Conservation (phyloP, 2,888 invertebrate genomes). For the Mesorhabditis belari region DNA sequence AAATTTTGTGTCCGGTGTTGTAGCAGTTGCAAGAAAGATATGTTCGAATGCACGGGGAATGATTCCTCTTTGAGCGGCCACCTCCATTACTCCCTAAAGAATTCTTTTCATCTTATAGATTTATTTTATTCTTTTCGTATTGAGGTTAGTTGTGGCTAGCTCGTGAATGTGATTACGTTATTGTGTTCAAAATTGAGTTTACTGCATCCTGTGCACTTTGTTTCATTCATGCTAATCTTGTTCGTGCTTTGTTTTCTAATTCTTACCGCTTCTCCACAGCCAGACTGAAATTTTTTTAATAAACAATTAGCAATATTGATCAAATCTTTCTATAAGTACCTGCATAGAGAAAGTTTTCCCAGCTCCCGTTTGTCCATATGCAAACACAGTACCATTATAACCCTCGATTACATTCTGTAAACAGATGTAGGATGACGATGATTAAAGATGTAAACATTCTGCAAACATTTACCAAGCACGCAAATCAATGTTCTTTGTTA, state of each 20-base stretch:
- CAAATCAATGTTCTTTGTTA: too few species aligned
- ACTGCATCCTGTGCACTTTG: too few species aligned
- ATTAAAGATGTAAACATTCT: not conserved
- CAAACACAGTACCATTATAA: slow-evolving; percentile 85
- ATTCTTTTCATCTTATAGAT: not conserved
- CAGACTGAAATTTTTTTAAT: not conserved
- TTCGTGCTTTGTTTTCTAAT: too few species aligned
- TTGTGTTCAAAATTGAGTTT: too few species aligned
- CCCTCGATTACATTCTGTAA: slow-evolving; percentile 75
- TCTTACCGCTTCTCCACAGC: slow-evolving; percentile 5
- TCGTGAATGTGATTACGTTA: too few species aligned
- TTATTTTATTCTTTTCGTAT: not conserved
- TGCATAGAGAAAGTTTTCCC: slow-evolving; percentile 88
- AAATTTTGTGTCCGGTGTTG: slow-evolving; percentile 67
- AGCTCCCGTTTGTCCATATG: slow-evolving; percentile 85
- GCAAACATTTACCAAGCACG: not conserved
- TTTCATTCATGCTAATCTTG: too few species aligned
- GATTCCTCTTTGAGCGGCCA: slow-evolving; percentile 51
- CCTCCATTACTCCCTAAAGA: slow-evolving; percentile 46
- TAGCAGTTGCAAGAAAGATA: slow-evolving; percentile 71
- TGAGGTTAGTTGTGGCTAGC: too few species aligned
- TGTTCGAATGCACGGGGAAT: slow-evolving; percentile 69
- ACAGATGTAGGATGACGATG: not conserved
- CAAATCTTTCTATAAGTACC: slow-evolving; percentile 52
- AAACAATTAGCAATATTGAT: not conserved